Evolutionary conservation across 2,797 vertebrate species (phyloP).

Genomic region (Xenops minutus): DNA sequence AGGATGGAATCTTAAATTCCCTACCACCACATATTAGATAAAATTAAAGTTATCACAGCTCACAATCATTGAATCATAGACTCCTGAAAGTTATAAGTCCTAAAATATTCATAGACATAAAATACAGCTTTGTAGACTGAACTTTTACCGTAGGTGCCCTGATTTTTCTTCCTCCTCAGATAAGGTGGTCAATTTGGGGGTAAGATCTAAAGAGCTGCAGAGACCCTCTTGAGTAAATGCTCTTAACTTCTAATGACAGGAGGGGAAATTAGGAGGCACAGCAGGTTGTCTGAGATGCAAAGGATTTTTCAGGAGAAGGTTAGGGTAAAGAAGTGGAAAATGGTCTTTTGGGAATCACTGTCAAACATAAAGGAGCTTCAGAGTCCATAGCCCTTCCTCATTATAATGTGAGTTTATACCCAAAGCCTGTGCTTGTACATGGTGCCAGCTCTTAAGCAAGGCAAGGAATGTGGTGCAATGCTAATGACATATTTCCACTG

Average conservation of each 20-base stretch:
- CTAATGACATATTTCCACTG: conserved; percentile 12
- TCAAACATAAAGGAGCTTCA: background rate
- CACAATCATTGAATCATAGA: background rate
- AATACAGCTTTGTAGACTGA: background rate
- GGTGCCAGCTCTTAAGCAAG: background rate
- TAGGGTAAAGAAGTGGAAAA: background rate
- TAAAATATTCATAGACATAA: background rate
- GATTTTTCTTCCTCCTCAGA: background rate
- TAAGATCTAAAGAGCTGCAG: background rate
- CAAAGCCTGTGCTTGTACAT: background rate
- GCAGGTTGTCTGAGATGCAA: background rate
- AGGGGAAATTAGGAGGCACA: background rate
- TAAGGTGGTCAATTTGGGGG: background rate
- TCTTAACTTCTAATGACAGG: background rate
- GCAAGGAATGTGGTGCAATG: background rate
- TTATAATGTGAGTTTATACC: background rate
- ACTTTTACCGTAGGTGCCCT: background rate
- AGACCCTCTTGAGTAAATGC: background rate
- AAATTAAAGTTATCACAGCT: background rate
- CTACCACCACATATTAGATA: background rate
- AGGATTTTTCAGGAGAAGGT: background rate
- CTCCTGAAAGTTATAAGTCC: background rate
- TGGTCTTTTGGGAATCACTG: background rate
- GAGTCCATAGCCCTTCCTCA: background rate
- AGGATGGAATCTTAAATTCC: background rate